phyloP scores from a whole-genome alignment of 2,888 invertebrate species.

The Micoletzkya japonica region DNA sequence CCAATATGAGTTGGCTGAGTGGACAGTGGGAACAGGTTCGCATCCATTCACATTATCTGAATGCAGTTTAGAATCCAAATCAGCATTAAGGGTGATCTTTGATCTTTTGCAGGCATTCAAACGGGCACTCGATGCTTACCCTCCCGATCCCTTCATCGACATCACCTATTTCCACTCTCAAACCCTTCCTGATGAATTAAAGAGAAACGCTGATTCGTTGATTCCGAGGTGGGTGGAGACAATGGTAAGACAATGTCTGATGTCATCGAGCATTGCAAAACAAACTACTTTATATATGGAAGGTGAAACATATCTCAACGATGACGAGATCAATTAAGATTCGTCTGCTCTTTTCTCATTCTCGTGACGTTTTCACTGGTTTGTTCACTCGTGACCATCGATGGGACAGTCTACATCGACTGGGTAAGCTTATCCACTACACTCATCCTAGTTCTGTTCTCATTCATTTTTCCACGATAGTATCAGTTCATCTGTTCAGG shows the following conservation, averaged over 20 bases:
- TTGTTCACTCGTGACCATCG: conserved; percentile 50
- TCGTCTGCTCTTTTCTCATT: conserved; percentile 48
- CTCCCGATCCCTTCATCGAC: conserved; percentile 40
- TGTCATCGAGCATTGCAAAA: too few species aligned
- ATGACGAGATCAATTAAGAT: too few species aligned
- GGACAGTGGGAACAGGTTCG: conserved; percentile 27
- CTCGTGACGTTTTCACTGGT: conserved; percentile 47
- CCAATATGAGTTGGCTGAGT: conserved; percentile 14
- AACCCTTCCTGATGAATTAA: conserved; percentile 86
- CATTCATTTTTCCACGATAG: background rate
- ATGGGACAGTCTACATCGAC: conserved; percentile 32
- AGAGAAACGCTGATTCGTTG: conserved; percentile 81
- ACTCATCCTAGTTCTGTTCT: background rate
- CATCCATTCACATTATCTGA: too few species aligned
- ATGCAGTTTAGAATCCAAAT: background rate
- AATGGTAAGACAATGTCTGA: too few species aligned
- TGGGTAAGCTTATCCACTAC: conserved; percentile 18
- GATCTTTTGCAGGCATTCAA: conserved; percentile 43
- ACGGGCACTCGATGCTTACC: conserved; percentile 41
- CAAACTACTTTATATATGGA: too few species aligned
- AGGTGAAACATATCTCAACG: background rate
- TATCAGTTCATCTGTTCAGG: conserved; percentile 3
- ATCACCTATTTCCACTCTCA: conserved; percentile 69
- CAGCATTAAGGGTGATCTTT: background rate
- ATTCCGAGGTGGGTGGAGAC: conserved; percentile 39